These are phyloP conservation scores for Himalopsyche kuldschensis DNA, from an alignment of 2,888 invertebrate genomes.

Conservation along the genomic window DNA sequence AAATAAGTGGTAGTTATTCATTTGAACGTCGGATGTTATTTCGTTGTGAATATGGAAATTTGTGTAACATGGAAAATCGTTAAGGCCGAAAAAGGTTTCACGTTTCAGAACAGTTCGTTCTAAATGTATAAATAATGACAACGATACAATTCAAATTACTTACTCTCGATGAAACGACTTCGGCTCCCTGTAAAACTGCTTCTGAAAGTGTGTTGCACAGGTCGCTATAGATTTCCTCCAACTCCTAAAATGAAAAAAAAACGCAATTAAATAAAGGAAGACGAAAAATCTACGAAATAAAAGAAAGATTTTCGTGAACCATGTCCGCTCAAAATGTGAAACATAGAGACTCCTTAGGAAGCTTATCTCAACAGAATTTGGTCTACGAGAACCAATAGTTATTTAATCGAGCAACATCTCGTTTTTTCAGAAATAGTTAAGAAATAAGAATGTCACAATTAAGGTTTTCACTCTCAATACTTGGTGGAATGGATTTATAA, in stretches of 20 bases:
- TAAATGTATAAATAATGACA: not conserved
- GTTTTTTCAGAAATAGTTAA: too few species aligned
- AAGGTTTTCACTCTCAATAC: too few species aligned
- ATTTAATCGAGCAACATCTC: too few species aligned
- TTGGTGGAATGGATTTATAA: too few species aligned
- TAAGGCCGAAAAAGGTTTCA: not conserved
- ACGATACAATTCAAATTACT: conserved; percentile 44
- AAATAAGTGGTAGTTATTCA: not conserved
- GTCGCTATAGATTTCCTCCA: conserved; percentile 91
- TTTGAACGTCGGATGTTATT: not conserved
- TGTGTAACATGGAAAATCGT: not conserved
- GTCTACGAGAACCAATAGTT: too few species aligned
- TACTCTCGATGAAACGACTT: conserved; percentile 82
- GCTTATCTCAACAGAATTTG: too few species aligned
- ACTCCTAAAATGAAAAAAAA: conserved; percentile 64
- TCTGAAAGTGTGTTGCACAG: conserved; percentile 86
- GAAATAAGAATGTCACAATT: too few species aligned
- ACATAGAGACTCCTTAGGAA: too few species aligned
- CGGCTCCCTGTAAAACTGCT: conserved; percentile 83
- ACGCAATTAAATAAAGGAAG: not conserved
- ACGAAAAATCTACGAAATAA: not conserved
- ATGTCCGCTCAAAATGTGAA: too few species aligned
- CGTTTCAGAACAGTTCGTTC: not conserved
- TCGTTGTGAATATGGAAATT: not conserved
- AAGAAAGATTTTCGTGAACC: not conserved